Conservation (phyloP, 2,888 invertebrate species). For the Parnassius smintheus region DNA sequence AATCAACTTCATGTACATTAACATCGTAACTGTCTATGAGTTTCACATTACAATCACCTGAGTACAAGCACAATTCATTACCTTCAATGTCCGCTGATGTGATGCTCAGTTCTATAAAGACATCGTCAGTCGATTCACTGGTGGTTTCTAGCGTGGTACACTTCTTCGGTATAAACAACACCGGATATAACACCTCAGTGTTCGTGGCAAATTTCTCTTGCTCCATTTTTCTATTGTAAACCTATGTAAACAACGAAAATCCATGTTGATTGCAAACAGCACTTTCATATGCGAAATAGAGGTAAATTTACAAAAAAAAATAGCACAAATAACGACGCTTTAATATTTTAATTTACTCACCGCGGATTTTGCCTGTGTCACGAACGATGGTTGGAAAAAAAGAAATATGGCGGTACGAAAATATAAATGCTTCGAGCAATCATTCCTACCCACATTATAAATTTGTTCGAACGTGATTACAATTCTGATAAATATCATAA, state of each 20-base stretch:
- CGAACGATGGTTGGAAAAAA: slow-evolving; percentile 8
- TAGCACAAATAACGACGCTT: slow-evolving; percentile 1
- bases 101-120: slow-evolving; percentile 60
- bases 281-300: not conserved
- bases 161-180: slow-evolving; percentile 60
- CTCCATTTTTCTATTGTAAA: slow-evolving; percentile 48
- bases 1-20: slow-evolving; percentile 32
- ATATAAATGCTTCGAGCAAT: not conserved
- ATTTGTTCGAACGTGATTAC: not conserved
- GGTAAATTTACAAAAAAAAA: slow-evolving; percentile 23
- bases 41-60: slow-evolving; percentile 63
- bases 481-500: too few species aligned
- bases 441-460: slow-evolving; percentile 10
- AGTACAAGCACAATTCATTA: slow-evolving; percentile 54
- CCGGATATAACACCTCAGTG: slow-evolving; percentile 49
- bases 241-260: slow-evolving; percentile 10
- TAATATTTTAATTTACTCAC: slow-evolving; percentile 5
- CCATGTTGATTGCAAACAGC: not conserved
- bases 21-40: slow-evolving; percentile 52
- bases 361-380: not conserved
- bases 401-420: slow-evolving; percentile 43
- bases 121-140: slow-evolving; percentile 53
- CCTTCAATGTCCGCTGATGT: slow-evolving; percentile 58
- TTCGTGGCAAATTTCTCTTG: slow-evolving; percentile 37
- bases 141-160: slow-evolving; percentile 57